Percentiles rank a stretch among this genome's conserved stretches.
These are phyloP conservation scores for Cydia fagiglandana DNA, from an alignment of 1,140 invertebrate species.

Conservation along the genomic window DNA sequence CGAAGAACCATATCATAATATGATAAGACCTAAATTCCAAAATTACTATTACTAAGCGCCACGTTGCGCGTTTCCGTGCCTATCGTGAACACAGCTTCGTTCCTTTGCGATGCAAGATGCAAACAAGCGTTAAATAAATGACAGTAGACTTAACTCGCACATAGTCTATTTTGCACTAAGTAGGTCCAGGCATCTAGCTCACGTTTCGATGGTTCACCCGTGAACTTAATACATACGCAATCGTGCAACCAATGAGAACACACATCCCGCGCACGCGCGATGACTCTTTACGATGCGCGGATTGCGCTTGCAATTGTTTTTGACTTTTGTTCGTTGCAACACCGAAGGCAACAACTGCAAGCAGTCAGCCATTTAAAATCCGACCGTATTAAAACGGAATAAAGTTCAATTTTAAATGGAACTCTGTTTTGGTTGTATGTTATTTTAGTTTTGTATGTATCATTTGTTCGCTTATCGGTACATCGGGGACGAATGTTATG, in stretches of 20 bases:
- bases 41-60: no score
- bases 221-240: background rate
- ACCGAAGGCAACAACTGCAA: background rate
- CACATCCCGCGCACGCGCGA: slow-evolving; percentile 45
- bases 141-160: no score
- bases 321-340: slow-evolving; percentile 47
- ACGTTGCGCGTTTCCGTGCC: no score
- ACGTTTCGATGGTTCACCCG: background rate
- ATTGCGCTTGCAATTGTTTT: slow-evolving; percentile 48
- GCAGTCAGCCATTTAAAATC: background rate
- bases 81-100: no score
- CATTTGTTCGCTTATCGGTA: slow-evolving; percentile 12
- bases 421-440: background rate
- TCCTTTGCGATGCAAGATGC: no score
- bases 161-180: no score
- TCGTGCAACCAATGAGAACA: background rate
- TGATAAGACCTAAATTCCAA: no score
- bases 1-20: no score
- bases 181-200: background rate
- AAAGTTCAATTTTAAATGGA: background rate
- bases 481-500: slow-evolving; percentile 15
- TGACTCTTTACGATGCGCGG: slow-evolving; percentile 57
- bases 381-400: background rate
- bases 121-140: no score
- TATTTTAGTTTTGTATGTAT: background rate